Evolutionary conservation across 2,113 vertebrate species (phyloP), one percentile per base, ranked within the genome.

Genomic region (Albula glossodonta): DNA sequence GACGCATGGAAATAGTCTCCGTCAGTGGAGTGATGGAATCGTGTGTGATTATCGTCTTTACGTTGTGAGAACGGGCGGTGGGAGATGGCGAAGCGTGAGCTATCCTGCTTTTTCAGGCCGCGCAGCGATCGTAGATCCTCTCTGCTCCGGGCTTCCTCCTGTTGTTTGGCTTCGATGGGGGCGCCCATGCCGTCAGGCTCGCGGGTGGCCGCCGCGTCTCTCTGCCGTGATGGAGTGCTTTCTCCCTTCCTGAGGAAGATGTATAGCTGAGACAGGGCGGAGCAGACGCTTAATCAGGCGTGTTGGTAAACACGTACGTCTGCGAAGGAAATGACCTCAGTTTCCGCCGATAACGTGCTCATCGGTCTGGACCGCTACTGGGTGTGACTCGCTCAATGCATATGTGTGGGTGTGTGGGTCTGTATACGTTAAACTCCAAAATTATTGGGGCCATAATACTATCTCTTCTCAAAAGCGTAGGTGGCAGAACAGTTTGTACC

Each of bases 271-370:
- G 66, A 83, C 74, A 12, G 84, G 88, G 81, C 4, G 12, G 79
- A 78, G 51, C 85, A 80, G 83, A 53, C 49, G 3, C 53, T 80
- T 83, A 92, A 88, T 91, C 87, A 90, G 82, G 85, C 66, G 79
- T 87, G 87, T 91, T 93, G 87, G 90, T 94, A 93, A 93, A 92
- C 89, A 90, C 86, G 88, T 83, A 82, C 89, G 87, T 91, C 90
- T 86, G 84, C 70, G 86, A 89, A 93, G 92, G 93, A 93, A 87
- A 91, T 93, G 88, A 88, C 89, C 90, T 91, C 89, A 92, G 17
- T 86, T 90, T 94, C 93, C 74, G 11, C 49, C 74, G 19, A 80
- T 52, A 86, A 60, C 81, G 81, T 53, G 49, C 60, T 57, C 60
- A 81, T 70, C 87, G 48, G 60, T 49, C 48, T 83, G 87, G 86